Evolutionary conservation across 1,140 invertebrate genomes (phyloP).

Genomic region (Neuroterus valhalla): DNA sequence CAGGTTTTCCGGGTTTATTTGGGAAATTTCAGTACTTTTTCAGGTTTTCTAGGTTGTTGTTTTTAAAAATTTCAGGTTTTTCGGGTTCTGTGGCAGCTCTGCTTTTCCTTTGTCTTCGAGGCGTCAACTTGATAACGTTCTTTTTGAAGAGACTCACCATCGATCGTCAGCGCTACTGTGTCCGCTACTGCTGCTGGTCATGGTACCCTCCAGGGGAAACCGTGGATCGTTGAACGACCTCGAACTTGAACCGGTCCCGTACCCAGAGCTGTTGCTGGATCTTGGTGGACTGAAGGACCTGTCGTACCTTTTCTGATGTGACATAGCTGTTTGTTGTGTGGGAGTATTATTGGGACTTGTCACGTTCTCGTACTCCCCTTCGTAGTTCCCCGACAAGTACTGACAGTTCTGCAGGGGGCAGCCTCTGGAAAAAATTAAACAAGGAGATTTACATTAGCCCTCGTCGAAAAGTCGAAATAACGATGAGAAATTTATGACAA

Average conservation of each 20-base stretch:
- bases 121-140: neutral
- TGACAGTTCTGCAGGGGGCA: slow-evolving; percentile 82
- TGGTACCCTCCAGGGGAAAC: slow-evolving; percentile 76
- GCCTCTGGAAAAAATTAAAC: slow-evolving; percentile 73
- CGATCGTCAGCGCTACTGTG: slow-evolving; percentile 80
- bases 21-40: too few species aligned
- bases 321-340: slow-evolving; percentile 74
- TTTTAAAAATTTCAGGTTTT: too few species aligned
- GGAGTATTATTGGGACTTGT: slow-evolving; percentile 75
- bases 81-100: too few species aligned
- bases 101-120: slow-evolving; percentile 30
- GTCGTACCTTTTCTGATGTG: slow-evolving; percentile 81
- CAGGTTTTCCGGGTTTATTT: too few species aligned
- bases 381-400: slow-evolving; percentile 79
- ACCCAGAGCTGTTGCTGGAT: slow-evolving; percentile 88
- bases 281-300: slow-evolving; percentile 87
- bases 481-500: too few species aligned
- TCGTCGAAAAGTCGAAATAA: too few species aligned
- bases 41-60: too few species aligned
- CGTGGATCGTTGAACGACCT: slow-evolving; percentile 80
- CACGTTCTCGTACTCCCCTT: slow-evolving; percentile 85
- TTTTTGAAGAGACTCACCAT: slow-evolving; percentile 72
- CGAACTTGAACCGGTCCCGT: slow-evolving; percentile 87
- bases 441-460: too few species aligned
- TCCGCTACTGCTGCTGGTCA: slow-evolving; percentile 81